A percentile compares a stretch with the other conserved stretches of the same genome.
These are phyloP conservation scores for Esox niger DNA, from an alignment of 2,113 vertebrate genomes.

Conservation along the genomic window DNA sequence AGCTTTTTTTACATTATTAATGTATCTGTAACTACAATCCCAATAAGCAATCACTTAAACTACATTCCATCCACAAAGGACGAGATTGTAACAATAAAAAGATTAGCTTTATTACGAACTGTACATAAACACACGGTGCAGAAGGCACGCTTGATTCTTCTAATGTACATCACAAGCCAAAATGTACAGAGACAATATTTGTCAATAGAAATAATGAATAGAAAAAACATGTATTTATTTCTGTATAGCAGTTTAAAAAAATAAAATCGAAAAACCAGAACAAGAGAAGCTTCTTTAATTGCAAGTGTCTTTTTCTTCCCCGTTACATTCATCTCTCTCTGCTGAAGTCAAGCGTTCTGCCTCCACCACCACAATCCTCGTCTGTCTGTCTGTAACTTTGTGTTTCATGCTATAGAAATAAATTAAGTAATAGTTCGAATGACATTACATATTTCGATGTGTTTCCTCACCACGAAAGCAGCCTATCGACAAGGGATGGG, in stretches of 20 bases:
- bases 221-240: slow-evolving; percentile 50
- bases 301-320: slow-evolving; percentile 10
- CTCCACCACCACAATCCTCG: slow-evolving; percentile 21
- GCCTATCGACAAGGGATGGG: too few relatives aligned
- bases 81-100: slow-evolving; percentile 64
- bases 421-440: too few relatives aligned
- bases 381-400: too few relatives aligned
- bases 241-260: slow-evolving; percentile 48
- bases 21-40: too few relatives aligned
- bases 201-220: slow-evolving; percentile 53
- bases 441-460: too few relatives aligned
- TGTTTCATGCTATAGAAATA: not conserved
- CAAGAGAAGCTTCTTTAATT: slow-evolving; percentile 37
- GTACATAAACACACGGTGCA: slow-evolving; percentile 76
- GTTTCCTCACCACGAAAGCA: too few relatives aligned
- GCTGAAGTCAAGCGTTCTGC: slow-evolving; percentile 20
- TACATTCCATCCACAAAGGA: too few relatives aligned
- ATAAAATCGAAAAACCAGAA: slow-evolving; percentile 34
- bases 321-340: slow-evolving; percentile 51
- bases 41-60: too few relatives aligned
- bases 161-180: slow-evolving; percentile 69
- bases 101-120: slow-evolving; percentile 76
- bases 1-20: not conserved
- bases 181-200: slow-evolving; percentile 70
- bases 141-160: slow-evolving; percentile 64